These are phyloP conservation scores for Tetraodon nigroviridis DNA, from an alignment of 2,113 vertebrate genomes.

Conservation along the genomic window DNA sequence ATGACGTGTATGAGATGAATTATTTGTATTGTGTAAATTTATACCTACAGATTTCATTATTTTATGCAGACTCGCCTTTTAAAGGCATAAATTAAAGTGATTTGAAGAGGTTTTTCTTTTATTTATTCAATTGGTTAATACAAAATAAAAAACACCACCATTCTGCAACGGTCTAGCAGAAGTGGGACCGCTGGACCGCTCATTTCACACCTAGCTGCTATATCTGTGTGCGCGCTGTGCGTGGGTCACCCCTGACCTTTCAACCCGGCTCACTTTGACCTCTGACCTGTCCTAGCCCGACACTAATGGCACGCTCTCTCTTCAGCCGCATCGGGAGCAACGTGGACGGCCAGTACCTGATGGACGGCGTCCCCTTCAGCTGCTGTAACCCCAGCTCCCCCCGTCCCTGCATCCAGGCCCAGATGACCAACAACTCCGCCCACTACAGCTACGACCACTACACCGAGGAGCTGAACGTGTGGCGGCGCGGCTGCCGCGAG, in stretches of 20 bases:
- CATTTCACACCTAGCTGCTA: not conserved
- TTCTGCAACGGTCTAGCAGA: not conserved
- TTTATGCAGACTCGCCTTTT: too few species aligned
- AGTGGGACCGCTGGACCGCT: not conserved
- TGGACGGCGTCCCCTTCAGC: slow-evolving; percentile 95
- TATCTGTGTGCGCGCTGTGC: not conserved
- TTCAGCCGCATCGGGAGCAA: slow-evolving; percentile 93
- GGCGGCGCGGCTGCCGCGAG: slow-evolving; percentile 84
- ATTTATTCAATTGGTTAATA: not conserved
- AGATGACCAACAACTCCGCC: slow-evolving; percentile 95
- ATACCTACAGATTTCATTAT: too few species aligned
- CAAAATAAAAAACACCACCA: not conserved
- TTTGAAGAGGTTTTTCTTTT: too few species aligned
- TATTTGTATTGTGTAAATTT: too few species aligned
- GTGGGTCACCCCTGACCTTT: slow-evolving; percentile 3
- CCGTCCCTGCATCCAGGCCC: slow-evolving; percentile 91
- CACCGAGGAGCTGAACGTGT: slow-evolving; percentile 94
- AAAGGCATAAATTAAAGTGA: too few species aligned
- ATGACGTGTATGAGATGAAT: too few species aligned
- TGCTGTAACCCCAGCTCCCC: slow-evolving; percentile 97
- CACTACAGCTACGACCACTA: slow-evolving; percentile 98
- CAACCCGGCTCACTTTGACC: slow-evolving; percentile 3
- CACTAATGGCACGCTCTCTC: slow-evolving; percentile 18
- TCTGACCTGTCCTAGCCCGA: slow-evolving; percentile 8
- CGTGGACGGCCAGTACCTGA: slow-evolving; percentile 90